Evolutionary conservation across 2,113 vertebrate species (phyloP).

Genomic region (Terrapene triunguis): DNA sequence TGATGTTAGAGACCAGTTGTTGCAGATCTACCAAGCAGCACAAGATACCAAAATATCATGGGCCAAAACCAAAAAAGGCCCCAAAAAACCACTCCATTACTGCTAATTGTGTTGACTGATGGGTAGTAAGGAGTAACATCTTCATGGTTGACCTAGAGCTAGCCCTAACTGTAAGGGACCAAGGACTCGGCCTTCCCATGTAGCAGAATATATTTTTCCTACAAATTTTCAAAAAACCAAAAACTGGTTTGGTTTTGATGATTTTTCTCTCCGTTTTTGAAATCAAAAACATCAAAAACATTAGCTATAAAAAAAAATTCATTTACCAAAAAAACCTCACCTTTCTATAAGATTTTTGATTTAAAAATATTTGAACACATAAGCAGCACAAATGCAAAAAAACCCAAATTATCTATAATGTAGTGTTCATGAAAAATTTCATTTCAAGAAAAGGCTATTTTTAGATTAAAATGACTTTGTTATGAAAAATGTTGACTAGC

Average conservation of each 20-base stretch:
- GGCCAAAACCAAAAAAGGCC: neutral
- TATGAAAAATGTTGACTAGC: neutral
- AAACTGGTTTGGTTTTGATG: neutral
- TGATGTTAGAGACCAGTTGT: neutral
- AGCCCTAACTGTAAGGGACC: neutral
- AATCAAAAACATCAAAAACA: neutral
- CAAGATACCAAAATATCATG: neutral
- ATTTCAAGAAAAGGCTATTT: neutral
- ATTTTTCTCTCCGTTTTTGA: neutral
- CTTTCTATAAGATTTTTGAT: neutral
- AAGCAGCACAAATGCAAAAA: neutral
- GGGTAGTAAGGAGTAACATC: neutral
- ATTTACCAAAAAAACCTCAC: neutral
- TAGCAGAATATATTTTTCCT: neutral
- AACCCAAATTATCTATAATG: neutral
- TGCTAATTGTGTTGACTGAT: neutral
- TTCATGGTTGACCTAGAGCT: neutral
- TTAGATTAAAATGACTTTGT: neutral
- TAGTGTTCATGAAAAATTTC: neutral
- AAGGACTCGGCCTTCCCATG: neutral
- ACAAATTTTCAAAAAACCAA: neutral
- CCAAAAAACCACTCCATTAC: neutral
- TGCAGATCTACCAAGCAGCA: neutral
- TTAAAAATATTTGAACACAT: neutral
- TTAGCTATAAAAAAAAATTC: neutral